phyloP scores from a whole-genome alignment of 1,140 invertebrate species.

The Globodera ellingtonae region DNA sequence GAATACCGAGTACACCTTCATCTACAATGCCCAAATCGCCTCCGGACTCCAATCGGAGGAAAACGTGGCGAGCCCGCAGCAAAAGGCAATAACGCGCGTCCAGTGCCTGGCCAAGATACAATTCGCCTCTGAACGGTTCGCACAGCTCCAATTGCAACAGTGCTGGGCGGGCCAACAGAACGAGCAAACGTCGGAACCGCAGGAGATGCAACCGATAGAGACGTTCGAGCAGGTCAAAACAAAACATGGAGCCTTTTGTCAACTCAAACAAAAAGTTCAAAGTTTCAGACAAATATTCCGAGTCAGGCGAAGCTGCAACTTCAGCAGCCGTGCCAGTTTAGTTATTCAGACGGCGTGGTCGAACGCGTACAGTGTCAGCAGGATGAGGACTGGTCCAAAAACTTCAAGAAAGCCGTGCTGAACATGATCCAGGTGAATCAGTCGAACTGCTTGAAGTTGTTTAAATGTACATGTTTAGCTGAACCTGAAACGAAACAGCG shows the following conservation, averaged over 20 bases:
- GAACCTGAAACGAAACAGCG: slow-evolving; percentile 38
- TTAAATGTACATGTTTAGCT: slow-evolving; percentile 11
- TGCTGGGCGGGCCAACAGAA: slow-evolving; percentile 32
- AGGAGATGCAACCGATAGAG: slow-evolving; percentile 29
- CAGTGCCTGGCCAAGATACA: slow-evolving; percentile 33
- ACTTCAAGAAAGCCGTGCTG: slow-evolving; percentile 63
- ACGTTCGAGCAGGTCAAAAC: slow-evolving; percentile 29
- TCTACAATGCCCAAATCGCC: slow-evolving; percentile 38
- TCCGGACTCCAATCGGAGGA: slow-evolving; percentile 20
- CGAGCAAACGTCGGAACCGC: slow-evolving; percentile 23
- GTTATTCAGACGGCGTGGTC: slow-evolving; percentile 36
- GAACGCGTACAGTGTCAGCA: slow-evolving; percentile 33
- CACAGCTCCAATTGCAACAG: slow-evolving; percentile 1
- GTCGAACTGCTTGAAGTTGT: background rate
- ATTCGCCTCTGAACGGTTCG: slow-evolving; percentile 23
- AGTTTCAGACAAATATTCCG: slow-evolving; percentile 26
- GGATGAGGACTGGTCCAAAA: slow-evolving; percentile 64
- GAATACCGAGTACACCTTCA: slow-evolving; percentile 27
- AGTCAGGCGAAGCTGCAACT: slow-evolving; percentile 25
- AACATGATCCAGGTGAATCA: slow-evolving; percentile 64
- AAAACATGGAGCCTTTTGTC: slow-evolving; percentile 21
- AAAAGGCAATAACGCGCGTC: slow-evolving; percentile 39
- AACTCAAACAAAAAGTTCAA: too few species aligned
- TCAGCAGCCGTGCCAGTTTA: slow-evolving; percentile 28
- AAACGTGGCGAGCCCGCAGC: slow-evolving; percentile 8